phyloP scores from a whole-genome alignment of 1,140 invertebrate species.

The Cydia strobilella region DNA sequence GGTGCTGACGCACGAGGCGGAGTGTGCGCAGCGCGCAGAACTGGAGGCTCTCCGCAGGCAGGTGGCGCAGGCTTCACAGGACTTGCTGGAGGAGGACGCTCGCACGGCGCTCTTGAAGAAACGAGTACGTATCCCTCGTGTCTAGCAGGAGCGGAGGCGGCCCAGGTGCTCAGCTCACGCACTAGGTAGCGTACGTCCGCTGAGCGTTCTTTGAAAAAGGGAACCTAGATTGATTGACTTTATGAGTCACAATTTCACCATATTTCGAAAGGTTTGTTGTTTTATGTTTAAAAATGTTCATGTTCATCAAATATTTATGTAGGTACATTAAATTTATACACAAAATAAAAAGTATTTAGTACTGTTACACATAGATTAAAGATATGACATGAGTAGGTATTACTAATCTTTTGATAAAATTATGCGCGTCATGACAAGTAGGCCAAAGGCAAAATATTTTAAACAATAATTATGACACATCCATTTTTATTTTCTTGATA shows the following conservation, averaged over 20 bases:
- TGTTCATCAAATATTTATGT: background rate
- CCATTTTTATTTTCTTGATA: too few relatives aligned
- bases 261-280: too few relatives aligned
- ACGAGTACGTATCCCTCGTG: conserved; percentile 46
- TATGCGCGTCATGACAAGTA: background rate
- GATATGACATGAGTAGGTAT: background rate
- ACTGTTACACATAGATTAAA: background rate
- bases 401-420: background rate
- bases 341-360: background rate
- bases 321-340: background rate
- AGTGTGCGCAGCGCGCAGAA: conserved; percentile 55
- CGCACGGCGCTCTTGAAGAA: conserved; percentile 43
- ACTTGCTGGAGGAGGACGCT: conserved; percentile 50
- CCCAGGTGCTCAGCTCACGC: too few relatives aligned
- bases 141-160: too few relatives aligned
- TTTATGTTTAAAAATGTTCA: background rate
- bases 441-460: too few relatives aligned
- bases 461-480: too few relatives aligned
- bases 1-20: conserved; percentile 52
- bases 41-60: conserved; percentile 53
- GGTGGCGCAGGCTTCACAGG: conserved; percentile 48
- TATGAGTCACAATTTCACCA: too few relatives aligned
- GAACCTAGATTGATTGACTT: too few relatives aligned
- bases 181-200: too few relatives aligned
- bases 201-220: too few relatives aligned